Evolutionary conservation across 2,888 invertebrate species (phyloP).

Genomic region (Athripsodes cinereus): DNA sequence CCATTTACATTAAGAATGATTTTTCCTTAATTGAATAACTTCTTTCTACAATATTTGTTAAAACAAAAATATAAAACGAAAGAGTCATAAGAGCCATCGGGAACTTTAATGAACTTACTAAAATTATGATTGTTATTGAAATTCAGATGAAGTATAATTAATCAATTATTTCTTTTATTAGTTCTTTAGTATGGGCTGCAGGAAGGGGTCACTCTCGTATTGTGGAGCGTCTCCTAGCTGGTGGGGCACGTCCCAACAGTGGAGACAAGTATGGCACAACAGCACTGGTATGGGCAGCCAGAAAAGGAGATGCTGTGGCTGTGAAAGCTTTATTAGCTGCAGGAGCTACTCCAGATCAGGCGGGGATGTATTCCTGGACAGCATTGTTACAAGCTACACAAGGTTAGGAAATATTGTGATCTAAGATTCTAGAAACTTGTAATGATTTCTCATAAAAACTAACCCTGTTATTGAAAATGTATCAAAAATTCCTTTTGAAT

Average conservation of each 20-base stretch:
- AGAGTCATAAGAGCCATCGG: too few species aligned
- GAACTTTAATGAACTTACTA: too few species aligned
- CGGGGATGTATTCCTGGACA: slow-evolving; percentile 98
- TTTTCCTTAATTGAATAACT: too few species aligned
- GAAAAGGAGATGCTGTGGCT: slow-evolving; percentile 82
- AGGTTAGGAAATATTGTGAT: slow-evolving; percentile 46
- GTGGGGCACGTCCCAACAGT: slow-evolving; percentile 90
- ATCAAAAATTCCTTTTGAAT: too few species aligned
- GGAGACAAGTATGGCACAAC: slow-evolving; percentile 97
- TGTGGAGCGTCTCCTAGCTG: slow-evolving; percentile 71
- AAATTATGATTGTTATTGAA: neutral
- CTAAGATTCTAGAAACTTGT: too few species aligned
- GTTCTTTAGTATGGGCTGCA: slow-evolving; percentile 88
- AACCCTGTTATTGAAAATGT: too few species aligned
- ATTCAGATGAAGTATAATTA: neutral
- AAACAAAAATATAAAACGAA: too few species aligned
- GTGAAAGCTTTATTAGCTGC: slow-evolving; percentile 75
- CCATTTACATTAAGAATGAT: too few species aligned
- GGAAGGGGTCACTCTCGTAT: slow-evolving; percentile 87
- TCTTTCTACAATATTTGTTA: too few species aligned
- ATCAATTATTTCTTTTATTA: slow-evolving; percentile 7
- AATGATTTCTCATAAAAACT: too few species aligned
- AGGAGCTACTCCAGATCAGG: slow-evolving; percentile 83
- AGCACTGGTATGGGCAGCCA: slow-evolving; percentile 92
- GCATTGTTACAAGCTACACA: slow-evolving; percentile 74